Evolutionary conservation across 2,888 invertebrate species (phyloP).

Genomic region (Sepiola atlantica): DNA sequence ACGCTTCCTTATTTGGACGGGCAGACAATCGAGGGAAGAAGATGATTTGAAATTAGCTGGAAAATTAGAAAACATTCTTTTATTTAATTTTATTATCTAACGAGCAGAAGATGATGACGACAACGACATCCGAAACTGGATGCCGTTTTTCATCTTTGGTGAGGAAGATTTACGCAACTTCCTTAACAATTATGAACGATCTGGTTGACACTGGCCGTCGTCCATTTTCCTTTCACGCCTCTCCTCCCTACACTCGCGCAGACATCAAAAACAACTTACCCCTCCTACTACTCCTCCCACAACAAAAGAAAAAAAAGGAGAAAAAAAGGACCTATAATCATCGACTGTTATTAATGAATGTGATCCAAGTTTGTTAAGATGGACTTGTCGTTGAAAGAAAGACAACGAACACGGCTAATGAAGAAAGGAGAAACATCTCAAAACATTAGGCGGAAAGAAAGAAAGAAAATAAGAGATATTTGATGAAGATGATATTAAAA

Average conservation of each 20-base stretch:
- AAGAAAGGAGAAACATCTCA: not conserved
- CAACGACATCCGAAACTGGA: not conserved
- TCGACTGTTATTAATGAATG: constrained; percentile 10
- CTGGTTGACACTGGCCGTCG: not conserved
- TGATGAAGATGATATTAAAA: not conserved
- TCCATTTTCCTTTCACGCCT: not conserved
- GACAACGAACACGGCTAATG: too few relatives aligned
- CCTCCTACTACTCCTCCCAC: not conserved
- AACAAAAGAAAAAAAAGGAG: not conserved
- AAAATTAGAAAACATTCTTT: constrained; percentile 9
- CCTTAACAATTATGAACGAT: not conserved
- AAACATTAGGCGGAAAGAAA: not conserved
- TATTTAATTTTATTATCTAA: constrained; percentile 20
- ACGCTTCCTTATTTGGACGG: not conserved
- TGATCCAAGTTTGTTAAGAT: constrained; percentile 13
- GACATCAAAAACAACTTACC: not conserved
- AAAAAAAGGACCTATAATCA: constrained; percentile 15
- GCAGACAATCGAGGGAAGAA: not conserved
- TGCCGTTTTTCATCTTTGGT: not conserved
- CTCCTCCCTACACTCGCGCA: not conserved
- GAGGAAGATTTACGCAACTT: not conserved
- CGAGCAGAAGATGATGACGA: not conserved
- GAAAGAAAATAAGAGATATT: not conserved
- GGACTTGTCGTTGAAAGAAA: not conserved
- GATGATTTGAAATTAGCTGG: not conserved